These are phyloP conservation scores for Epirrita christyi DNA, from an alignment of 2,888 invertebrate species.

Conservation along the genomic window DNA sequence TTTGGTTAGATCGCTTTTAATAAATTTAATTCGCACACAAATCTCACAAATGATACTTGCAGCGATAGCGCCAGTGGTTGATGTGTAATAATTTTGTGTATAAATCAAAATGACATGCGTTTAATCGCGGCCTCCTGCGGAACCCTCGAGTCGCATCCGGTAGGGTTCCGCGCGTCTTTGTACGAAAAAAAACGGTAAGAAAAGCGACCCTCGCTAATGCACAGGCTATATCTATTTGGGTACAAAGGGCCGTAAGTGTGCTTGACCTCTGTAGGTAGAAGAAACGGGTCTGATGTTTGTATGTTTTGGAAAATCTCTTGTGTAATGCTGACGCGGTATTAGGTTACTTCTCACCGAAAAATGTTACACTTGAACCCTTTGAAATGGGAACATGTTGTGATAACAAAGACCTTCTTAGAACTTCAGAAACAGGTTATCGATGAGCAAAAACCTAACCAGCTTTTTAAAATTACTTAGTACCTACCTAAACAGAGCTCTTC, in stretches of 20 bases:
- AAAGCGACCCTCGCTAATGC: conserved; percentile 76
- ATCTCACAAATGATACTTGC: conserved; percentile 44
- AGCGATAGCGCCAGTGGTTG: conserved; percentile 32
- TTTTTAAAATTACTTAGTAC: neutral
- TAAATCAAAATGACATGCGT: conserved; percentile 80
- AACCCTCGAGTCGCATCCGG: conserved; percentile 62
- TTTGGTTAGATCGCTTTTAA: conserved; percentile 48
- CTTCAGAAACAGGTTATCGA: neutral
- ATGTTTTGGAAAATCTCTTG: conserved; percentile 48
- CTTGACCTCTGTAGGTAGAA: conserved; percentile 70
- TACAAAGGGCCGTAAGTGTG: conserved; percentile 69
- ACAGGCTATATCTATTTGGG: conserved; percentile 75
- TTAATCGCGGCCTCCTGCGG: conserved; percentile 64
- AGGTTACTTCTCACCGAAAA: conserved; percentile 42
- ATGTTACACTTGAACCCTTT: conserved; percentile 35
- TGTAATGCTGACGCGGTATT: conserved; percentile 46
- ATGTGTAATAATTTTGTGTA: conserved; percentile 66
- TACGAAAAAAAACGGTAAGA: conserved; percentile 62
- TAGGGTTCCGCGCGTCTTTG: conserved; percentile 56
- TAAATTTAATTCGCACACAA: conserved; percentile 46
- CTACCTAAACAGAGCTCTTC: neutral
- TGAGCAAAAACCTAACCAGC: neutral
- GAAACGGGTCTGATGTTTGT: conserved; percentile 49
- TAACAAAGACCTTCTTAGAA: neutral
- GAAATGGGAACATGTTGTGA: conserved; percentile 13